phyloP scores from a whole-genome alignment of 2,888 invertebrate genomes.

The Formica aserva region DNA sequence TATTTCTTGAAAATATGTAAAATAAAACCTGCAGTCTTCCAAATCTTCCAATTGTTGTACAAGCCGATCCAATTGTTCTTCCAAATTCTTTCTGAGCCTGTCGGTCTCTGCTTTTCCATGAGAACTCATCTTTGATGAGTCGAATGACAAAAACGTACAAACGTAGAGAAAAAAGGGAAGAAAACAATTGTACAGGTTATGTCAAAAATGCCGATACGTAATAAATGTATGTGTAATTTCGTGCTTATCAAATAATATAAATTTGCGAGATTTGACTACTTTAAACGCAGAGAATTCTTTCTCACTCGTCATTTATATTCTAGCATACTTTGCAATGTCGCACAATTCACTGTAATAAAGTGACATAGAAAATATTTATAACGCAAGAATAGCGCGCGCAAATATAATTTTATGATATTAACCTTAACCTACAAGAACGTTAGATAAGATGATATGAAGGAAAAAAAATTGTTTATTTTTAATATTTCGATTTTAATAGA shows the following conservation, averaged over 20 bases:
- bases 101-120: conserved; percentile 89
- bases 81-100: conserved; percentile 88
- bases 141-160: neutral
- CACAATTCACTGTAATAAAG: neutral
- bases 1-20: neutral
- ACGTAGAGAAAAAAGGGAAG: neutral
- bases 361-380: neutral
- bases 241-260: neutral
- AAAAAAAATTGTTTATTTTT: neutral
- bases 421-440: neutral
- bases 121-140: conserved; percentile 85
- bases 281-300: neutral
- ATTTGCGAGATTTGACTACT: neutral
- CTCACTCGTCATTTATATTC: neutral
- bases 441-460: neutral
- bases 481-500: neutral
- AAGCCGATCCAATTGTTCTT: conserved; percentile 90
- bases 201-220: neutral
- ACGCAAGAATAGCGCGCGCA: neutral
- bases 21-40: conserved; percentile 89
- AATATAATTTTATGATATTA: neutral
- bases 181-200: conserved; percentile 1
- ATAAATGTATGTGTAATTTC: neutral
- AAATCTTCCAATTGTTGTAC: conserved; percentile 90
- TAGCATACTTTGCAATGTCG: neutral